Conservation (phyloP, 2,797 vertebrate species). For the Rhabdophis nuchalis region DNA sequence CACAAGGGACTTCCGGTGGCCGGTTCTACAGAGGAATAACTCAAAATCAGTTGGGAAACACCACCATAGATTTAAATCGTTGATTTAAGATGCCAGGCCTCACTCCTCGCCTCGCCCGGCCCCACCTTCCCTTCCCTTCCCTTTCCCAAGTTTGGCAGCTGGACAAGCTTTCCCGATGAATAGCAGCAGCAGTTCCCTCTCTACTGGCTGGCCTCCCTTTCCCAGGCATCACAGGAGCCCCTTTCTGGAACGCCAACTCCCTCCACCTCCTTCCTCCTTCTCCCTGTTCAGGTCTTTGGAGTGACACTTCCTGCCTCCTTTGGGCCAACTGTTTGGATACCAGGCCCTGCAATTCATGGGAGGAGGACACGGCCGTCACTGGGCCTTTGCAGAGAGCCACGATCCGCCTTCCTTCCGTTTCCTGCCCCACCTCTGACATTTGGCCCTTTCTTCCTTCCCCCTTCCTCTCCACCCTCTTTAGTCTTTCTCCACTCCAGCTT, state of each 20-base stretch:
- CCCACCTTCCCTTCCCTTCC: neutral
- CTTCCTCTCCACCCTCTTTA: neutral
- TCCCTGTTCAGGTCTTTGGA: neutral
- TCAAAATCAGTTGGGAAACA: neutral
- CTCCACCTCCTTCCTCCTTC: neutral
- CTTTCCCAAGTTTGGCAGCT: rapidly evolving
- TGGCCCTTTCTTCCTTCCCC: neutral
- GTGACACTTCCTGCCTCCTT: neutral
- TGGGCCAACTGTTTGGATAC: neutral
- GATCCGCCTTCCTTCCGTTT: neutral
- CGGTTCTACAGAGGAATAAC: neutral
- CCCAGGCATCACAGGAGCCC: neutral
- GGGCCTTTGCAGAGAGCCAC: neutral
- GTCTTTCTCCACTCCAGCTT: neutral
- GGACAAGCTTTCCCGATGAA: neutral
- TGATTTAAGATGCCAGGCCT: slow-evolving; percentile 6
- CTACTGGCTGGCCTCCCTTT: slow-evolving; percentile 10
- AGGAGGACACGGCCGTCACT: neutral
- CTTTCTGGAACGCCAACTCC: neutral
- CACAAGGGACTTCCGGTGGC: neutral
- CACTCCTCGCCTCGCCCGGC: neutral
- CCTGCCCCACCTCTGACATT: neutral
- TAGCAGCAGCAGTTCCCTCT: slow-evolving; percentile 16
- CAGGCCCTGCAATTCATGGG: neutral
- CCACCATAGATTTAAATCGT: too few relatives aligned